phyloP scores from a whole-genome alignment of 2,797 vertebrate species.

The Danio tinwini region DNA sequence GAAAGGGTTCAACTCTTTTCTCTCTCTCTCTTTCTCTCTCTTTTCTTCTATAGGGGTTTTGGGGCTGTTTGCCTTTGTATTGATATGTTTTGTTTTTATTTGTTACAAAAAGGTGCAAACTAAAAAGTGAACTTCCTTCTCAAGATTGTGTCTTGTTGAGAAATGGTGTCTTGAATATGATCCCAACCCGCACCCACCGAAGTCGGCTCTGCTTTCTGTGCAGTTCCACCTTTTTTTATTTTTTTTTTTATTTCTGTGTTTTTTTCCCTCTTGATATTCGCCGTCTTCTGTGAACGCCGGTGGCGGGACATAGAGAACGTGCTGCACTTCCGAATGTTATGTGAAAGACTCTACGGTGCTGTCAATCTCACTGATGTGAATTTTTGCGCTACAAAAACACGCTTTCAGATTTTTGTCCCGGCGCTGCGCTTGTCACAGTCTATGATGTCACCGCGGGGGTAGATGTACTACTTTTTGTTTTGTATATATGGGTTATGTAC shows the following conservation, averaged over 20 bases:
- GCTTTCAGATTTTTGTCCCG: constrained; percentile 4
- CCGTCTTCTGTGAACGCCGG: background rate
- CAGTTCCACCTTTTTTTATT: background rate
- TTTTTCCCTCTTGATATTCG: background rate
- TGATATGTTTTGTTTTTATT: constrained; percentile 65
- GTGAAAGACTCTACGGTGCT: constrained; percentile 50
- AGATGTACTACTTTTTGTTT: constrained; percentile 51
- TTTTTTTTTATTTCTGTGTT: too few relatives aligned
- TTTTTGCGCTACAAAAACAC: background rate
- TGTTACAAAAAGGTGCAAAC: constrained; percentile 69
- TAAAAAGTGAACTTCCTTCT: constrained; percentile 55
- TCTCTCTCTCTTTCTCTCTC: background rate
- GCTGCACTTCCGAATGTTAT: constrained; percentile 35
- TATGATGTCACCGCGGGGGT: constrained; percentile 67
- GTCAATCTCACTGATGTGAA: constrained; percentile 31
- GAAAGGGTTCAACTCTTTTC: constrained; percentile 33
- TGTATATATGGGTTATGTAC: constrained; percentile 66
- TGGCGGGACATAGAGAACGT: constrained; percentile 19
- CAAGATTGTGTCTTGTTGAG: constrained; percentile 37
- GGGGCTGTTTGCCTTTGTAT: constrained; percentile 64
- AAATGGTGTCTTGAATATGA: constrained; percentile 26
- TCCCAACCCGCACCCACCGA: background rate
- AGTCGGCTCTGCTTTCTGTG: constrained; percentile 14
- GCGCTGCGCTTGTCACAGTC: constrained; percentile 62
- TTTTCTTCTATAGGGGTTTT: constrained; percentile 44